Evolutionary conservation across 2,113 vertebrate genomes (phyloP).

Genomic region (Hyperopisus bebe): DNA sequence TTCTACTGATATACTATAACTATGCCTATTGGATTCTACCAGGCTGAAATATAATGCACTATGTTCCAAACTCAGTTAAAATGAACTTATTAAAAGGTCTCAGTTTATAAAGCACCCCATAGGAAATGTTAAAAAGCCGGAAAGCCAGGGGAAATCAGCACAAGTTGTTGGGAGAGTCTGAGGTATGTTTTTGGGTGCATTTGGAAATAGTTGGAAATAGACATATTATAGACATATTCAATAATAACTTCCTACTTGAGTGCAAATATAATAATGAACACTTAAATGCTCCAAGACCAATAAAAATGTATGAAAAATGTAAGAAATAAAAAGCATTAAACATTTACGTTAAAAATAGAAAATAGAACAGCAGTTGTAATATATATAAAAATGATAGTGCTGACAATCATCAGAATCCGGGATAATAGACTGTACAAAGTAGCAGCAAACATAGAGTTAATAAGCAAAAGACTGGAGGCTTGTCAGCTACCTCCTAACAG

Average conservation of each 20-base stretch:
- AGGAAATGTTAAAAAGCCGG: not conserved
- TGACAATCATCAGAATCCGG: not conserved
- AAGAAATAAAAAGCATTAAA: not conserved
- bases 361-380: not conserved
- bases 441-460: not conserved
- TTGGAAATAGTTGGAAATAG: not conserved
- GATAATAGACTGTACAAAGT: not conserved
- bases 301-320: not conserved
- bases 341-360: not conserved
- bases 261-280: not conserved
- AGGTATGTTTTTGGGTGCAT: not conserved
- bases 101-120: not conserved
- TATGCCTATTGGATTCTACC: not conserved
- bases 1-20: not conserved
- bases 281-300: not conserved
- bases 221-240: not conserved
- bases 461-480: not conserved
- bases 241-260: not conserved
- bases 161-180: not conserved
- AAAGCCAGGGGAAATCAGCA: not conserved
- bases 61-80: not conserved
- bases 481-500: not conserved
- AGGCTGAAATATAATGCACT: not conserved
- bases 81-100: not conserved
- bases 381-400: not conserved